A percentile compares a stretch with the other conserved stretches of the same genome.
These are phyloP conservation scores for Hylaea fasciaria DNA, from an alignment of 2,888 invertebrate species.

Conservation along the genomic window DNA sequence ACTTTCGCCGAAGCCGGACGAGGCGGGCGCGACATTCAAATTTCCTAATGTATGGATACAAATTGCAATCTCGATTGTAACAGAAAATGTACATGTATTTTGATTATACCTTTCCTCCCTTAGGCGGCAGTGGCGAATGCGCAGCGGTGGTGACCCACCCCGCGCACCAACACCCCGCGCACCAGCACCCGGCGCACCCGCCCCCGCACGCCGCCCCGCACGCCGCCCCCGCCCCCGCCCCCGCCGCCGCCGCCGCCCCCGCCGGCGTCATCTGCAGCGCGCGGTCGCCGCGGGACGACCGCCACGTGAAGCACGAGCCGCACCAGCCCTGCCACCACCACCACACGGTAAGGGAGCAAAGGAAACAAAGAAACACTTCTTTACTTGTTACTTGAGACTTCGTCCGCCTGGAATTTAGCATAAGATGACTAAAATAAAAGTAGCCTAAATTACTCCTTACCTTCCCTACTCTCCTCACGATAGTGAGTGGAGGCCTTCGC, in stretches of 20 bases:
- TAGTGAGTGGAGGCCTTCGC: too few relatives aligned
- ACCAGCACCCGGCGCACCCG: conserved; percentile 1
- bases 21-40: too few relatives aligned
- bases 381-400: too few relatives aligned
- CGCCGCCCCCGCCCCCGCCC: conserved; percentile 14
- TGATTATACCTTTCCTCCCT: not conserved
- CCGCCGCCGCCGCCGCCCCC: conserved; percentile 29
- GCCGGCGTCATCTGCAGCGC: conserved; percentile 73
- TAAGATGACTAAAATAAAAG: too few relatives aligned
- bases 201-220: not conserved
- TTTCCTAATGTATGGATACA: too few relatives aligned
- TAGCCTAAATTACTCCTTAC: too few relatives aligned
- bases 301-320: conserved; percentile 79
- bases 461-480: too few relatives aligned
- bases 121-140: conserved; percentile 59
- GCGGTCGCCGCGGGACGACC: conserved; percentile 74
- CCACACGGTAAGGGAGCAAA: conserved; percentile 39
- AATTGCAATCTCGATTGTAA: too few relatives aligned
- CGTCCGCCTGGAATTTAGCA: too few relatives aligned
- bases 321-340: conserved; percentile 57
- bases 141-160: conserved; percentile 34
- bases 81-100: too few relatives aligned
- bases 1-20: too few relatives aligned
- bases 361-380: conserved; percentile 26
- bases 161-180: conserved; percentile 19